phyloP scores from a whole-genome alignment of 2,797 vertebrate species.

The Nasua narica region DNA sequence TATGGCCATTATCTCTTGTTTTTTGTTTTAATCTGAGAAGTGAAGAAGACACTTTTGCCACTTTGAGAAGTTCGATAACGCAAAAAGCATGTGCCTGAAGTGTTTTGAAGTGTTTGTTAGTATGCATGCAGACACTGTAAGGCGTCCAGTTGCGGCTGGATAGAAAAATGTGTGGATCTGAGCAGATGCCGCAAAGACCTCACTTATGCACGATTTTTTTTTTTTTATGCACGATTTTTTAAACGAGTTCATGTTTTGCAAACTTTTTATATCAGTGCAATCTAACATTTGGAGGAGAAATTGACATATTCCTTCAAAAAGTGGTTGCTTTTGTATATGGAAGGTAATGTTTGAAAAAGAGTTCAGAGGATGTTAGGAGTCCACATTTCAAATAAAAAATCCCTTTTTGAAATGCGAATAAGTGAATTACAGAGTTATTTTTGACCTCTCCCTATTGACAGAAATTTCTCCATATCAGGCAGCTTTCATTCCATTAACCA shows the following conservation, averaged over 20 bases:
- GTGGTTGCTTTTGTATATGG: background rate
- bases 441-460: background rate
- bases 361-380: background rate
- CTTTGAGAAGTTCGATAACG: background rate
- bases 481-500: background rate
- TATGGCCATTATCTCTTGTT: background rate
- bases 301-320: background rate
- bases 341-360: background rate
- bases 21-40: background rate
- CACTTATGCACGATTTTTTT: background rate
- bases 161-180: background rate
- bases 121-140: background rate
- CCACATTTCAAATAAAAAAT: background rate
- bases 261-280: background rate
- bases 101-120: background rate
- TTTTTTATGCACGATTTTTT: background rate
- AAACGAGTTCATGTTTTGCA: background rate
- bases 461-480: background rate
- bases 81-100: background rate
- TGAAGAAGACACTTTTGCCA: background rate
- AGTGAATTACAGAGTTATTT: background rate
- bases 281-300: background rate
- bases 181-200: background rate
- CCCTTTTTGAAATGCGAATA: background rate
- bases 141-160: background rate